Evolutionary conservation across 2,113 vertebrate species (phyloP).

Genomic region (Sinocyclocheilus maitianheensis): DNA sequence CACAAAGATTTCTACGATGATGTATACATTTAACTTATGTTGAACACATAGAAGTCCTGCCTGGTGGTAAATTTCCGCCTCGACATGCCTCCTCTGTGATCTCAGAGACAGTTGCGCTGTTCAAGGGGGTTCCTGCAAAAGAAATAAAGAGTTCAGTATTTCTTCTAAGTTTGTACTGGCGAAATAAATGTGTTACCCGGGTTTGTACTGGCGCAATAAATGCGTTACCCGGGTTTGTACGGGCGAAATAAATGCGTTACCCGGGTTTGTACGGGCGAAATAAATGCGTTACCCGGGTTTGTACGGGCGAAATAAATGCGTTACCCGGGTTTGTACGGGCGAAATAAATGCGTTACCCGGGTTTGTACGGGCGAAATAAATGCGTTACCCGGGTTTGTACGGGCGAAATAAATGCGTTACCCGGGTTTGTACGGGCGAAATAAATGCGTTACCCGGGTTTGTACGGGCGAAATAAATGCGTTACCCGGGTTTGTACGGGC

Average conservation of each 20-base stretch:
- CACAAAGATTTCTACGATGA: neutral
- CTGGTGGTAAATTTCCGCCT: conserved; percentile 76
- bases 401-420: conserved; percentile 38
- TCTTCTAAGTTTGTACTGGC: neutral
- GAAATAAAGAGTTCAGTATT: neutral
- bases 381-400: conserved; percentile 69
- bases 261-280: conserved; percentile 64
- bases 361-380: too few species aligned
- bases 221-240: conserved; percentile 69
- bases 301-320: too few species aligned
- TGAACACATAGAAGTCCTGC: conserved; percentile 77
- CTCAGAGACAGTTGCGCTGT: conserved; percentile 71
- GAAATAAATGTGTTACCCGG: conserved; percentile 68
- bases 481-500: conserved; percentile 68
- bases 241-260: conserved; percentile 38
- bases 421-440: conserved; percentile 64
- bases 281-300: conserved; percentile 68
- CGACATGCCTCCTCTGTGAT: conserved; percentile 78
- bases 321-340: conserved; percentile 69
- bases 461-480: too few species aligned
- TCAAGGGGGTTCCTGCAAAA: conserved; percentile 77
- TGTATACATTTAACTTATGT: neutral
- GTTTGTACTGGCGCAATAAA: too few species aligned
- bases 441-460: conserved; percentile 68
- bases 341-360: conserved; percentile 68